Conservation (phyloP, 1,140 invertebrate genomes). For the Scaptomyza pallida region DNA sequence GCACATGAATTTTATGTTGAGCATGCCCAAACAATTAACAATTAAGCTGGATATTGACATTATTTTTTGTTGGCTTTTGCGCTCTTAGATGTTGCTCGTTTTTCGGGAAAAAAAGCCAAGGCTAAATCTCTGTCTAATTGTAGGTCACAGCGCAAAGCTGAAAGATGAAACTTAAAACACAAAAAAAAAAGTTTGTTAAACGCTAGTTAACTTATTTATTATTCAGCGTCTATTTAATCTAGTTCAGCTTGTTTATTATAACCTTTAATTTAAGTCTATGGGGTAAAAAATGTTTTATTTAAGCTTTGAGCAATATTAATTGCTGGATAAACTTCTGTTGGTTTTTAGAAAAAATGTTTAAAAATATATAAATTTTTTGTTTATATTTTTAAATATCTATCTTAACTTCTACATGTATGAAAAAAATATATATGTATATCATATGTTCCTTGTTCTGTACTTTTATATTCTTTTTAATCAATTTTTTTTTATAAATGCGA, state of each 20-base stretch:
- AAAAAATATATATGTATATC: no score
- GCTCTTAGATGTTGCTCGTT: not conserved
- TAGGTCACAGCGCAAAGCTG: slow-evolving; percentile 25
- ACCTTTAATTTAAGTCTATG: no score
- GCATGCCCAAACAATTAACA: slow-evolving; percentile 30
- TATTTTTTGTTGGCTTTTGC: slow-evolving; percentile 7
- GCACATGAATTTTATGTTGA: slow-evolving; percentile 20
- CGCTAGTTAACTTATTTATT: not conserved
- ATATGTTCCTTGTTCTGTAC: no score
- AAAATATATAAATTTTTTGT: no score
- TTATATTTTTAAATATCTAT: no score
- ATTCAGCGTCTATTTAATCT: not conserved
- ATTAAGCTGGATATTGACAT: slow-evolving; percentile 36
- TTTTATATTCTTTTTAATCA: no score
- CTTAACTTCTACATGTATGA: no score
- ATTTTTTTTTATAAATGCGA: no score
- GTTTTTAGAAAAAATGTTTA: no score
- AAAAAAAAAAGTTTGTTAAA: not conserved
- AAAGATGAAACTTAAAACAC: not conserved
- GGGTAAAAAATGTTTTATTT: no score
- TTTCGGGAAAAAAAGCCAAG: slow-evolving; percentile 11
- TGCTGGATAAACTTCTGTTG: no score
- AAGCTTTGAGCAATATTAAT: no score
- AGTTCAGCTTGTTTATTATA: not conserved
- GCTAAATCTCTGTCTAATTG: slow-evolving; percentile 25